These are phyloP conservation scores for Odontamblyopus rebecca DNA, from an alignment of 2,797 vertebrate genomes.

Conservation along the genomic window DNA sequence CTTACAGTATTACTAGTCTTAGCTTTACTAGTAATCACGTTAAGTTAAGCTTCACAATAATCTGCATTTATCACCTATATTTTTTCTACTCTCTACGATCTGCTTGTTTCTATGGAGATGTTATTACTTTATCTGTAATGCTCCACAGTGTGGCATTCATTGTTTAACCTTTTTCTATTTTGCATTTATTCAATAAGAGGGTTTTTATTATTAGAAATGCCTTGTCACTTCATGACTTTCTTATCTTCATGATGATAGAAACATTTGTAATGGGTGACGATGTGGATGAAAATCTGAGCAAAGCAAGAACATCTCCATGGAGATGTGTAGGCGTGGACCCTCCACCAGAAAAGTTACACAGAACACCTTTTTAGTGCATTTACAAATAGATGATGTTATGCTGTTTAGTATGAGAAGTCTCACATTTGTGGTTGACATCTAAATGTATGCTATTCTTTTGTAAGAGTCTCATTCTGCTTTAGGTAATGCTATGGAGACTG, in stretches of 20 bases:
- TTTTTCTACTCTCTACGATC: no score
- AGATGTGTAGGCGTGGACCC: no score
- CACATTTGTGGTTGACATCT: background rate
- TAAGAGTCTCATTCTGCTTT: conserved; percentile 27
- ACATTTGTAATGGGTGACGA: no score
- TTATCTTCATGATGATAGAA: no score
- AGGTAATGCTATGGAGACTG: conserved; percentile 26
- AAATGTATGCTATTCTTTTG: conserved; percentile 9
- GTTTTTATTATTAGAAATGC: no score
- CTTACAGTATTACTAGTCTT: background rate
- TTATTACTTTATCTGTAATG: background rate
- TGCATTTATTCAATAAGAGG: background rate
- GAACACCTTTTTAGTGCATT: no score
- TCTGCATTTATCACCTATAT: no score
- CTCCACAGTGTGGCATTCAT: background rate
- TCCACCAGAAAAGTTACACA: no score
- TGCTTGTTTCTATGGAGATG: no score
- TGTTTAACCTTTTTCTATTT: background rate
- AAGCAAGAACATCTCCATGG: no score
- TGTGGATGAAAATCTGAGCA: no score
- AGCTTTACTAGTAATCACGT: background rate
- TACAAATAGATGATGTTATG: background rate
- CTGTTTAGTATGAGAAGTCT: background rate
- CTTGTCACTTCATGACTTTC: no score
- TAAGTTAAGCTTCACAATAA: background rate